A percentile compares a stretch with the other conserved stretches of the same genome.
phyloP scores from a whole-genome alignment of 2,113 vertebrate species.

The Cebus imitator region DNA sequence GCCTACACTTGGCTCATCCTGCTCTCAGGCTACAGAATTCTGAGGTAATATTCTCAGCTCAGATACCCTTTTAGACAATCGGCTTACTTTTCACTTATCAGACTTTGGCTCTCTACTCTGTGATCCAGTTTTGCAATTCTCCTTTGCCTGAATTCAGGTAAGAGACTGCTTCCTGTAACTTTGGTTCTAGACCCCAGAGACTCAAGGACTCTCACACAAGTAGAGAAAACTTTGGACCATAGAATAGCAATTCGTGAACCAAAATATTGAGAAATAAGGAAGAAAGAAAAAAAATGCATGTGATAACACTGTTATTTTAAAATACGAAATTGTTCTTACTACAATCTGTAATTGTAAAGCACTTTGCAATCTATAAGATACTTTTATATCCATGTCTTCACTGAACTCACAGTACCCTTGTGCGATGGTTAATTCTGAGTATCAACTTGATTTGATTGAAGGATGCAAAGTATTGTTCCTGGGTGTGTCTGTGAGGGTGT shows the following conservation, averaged over 20 bases:
- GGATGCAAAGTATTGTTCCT: no score
- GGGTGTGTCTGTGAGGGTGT: no score
- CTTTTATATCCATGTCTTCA: not conserved
- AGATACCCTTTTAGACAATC: not conserved
- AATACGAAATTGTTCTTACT: not conserved
- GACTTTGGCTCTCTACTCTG: not conserved
- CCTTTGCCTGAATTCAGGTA: not conserved
- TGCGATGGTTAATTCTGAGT: no score
- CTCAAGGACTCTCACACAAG: not conserved
- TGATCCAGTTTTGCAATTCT: not conserved
- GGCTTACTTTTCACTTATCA: not conserved
- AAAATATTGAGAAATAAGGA: conserved; percentile 17
- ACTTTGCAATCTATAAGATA: conserved; percentile 14
- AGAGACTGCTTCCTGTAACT: not conserved
- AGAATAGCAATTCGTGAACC: not conserved
- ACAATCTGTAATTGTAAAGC: not conserved
- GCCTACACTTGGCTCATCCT: not conserved
- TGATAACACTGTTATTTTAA: not conserved
- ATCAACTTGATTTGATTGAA: no score
- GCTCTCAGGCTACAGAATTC: not conserved
- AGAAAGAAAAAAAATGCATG: not conserved
- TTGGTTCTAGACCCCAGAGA: not conserved
- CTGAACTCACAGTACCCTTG: not conserved
- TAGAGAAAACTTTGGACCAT: not conserved
- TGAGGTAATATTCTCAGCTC: not conserved